Evolutionary conservation across 2,113 vertebrate species (phyloP), one percentile per base, ranked within the genome.

Genomic region (Corythornis cristatus): DNA sequence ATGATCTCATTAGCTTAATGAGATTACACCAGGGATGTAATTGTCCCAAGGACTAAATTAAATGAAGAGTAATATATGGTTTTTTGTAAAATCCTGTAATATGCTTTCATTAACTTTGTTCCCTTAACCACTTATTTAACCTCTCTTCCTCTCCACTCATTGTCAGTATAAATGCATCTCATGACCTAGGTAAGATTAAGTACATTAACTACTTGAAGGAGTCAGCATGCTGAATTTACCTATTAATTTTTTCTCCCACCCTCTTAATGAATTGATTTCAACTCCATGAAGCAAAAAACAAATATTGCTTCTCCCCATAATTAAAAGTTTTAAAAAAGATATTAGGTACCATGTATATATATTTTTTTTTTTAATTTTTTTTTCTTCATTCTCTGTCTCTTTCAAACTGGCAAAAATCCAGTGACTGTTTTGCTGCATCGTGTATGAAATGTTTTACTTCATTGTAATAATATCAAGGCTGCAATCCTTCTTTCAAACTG

Each of bases 21-120:
- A 95, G 80, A 96, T 92, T 92, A 91, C 93, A 93, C 84, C 9
- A 37, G 90, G 60, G 93, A 94, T n/a, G 43, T 88, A 96, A 92
- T 90, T 94, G 89, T 96, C 94, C 82, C 93, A 96, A 93, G 76
- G 75, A 89, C 62, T 80, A 89, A 73, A 92, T 93, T 91, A 95
- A 95, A 96, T 89, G 86, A 91, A 78, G 45, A 91, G 82, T 88
- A 96, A 91, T 95, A 95, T 71, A 89, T 79, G 22, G 51, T 75
- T 95, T 90, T 90, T 90, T 91, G 67, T 46, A 85, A 93, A 95
- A 94, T 93, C 43, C 42, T 78, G 50, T 84, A 93, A 92, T 89
- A 86, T 76, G 15, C 66, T 94, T 93, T 95, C 95, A 97, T 96
- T 97, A 96, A 96, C 93, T 96, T 96, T 96, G 88, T 95, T 95